Conservation (phyloP, 2,113 vertebrate species). For the Eclectus roratus region DNA sequence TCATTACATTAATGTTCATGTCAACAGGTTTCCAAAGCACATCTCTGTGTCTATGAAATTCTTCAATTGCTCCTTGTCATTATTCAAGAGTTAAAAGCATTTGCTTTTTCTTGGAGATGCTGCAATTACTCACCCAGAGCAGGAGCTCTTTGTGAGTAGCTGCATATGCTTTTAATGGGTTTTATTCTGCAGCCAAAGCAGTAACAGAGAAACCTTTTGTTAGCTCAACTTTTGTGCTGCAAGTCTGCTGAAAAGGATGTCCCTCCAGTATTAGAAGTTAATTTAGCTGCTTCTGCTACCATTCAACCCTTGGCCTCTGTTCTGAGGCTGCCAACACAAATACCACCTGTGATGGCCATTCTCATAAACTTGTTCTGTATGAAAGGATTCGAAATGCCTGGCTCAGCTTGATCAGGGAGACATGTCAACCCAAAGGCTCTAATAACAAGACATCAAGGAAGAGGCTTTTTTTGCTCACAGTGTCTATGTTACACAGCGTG, state of each 20-base stretch:
- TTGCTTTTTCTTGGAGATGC: not conserved
- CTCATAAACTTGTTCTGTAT: not conserved
- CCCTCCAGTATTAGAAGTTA: not conserved
- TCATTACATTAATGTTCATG: not conserved
- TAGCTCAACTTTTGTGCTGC: not conserved
- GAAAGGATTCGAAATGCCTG: not conserved
- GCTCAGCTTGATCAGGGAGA: not conserved
- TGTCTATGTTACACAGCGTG: not conserved
- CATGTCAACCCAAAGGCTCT: not conserved
- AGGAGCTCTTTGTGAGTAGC: not conserved
- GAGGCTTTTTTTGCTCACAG: rapidly evolving
- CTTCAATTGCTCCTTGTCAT: not conserved
- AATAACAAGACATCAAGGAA: not conserved
- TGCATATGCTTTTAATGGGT: not conserved
- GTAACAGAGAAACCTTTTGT: slow-evolving; percentile 9
- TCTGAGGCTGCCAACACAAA: slow-evolving; percentile 34
- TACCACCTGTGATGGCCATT: not conserved
- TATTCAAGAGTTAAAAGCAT: not conserved
- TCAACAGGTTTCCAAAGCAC: not conserved
- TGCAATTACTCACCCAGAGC: not conserved
- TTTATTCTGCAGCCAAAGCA: not conserved
- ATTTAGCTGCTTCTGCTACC: slow-evolving; percentile 25
- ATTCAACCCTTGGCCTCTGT: not conserved
- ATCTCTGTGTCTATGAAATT: not conserved
- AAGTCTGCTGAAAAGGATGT: not conserved